Conservation (phyloP, 2,797 vertebrate genomes). For the Pangasius sanitwongsei region DNA sequence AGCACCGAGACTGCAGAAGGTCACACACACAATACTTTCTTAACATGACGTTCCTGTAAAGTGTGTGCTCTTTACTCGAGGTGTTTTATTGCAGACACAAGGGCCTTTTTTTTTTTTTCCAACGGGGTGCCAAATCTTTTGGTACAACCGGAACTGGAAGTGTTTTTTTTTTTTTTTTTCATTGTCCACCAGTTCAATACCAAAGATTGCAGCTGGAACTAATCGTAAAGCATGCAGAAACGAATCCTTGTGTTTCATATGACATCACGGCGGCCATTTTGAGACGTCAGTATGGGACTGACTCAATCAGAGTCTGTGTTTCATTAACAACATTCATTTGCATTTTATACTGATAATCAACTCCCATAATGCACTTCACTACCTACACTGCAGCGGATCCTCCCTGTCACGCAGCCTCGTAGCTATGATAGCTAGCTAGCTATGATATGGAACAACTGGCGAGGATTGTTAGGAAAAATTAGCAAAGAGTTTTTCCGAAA, state of each 20-base stretch:
- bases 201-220: neutral
- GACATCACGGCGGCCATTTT: neutral
- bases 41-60: slow-evolving; percentile 39
- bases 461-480: neutral
- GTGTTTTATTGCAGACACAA: slow-evolving; percentile 60
- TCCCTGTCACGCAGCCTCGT: slow-evolving; percentile 29
- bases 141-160: neutral
- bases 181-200: neutral
- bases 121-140: neutral
- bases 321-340: neutral
- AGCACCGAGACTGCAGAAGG: slow-evolving; percentile 7
- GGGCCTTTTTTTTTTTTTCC: slow-evolving; percentile 12
- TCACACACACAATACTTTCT: slow-evolving; percentile 18
- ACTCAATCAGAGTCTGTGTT: too few relatives aligned
- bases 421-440: slow-evolving; percentile 46
- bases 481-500: neutral
- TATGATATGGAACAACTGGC: neutral
- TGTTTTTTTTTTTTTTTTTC: neutral
- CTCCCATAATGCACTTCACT: neutral
- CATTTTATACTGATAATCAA: neutral
- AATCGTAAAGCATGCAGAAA: neutral
- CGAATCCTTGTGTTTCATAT: neutral
- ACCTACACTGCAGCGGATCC: neutral
- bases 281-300: too few relatives aligned
- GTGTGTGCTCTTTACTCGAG: slow-evolving; percentile 32